Conservation (phyloP, 92 coral and sea anemone species). For the Actinostola sp. region DNA sequence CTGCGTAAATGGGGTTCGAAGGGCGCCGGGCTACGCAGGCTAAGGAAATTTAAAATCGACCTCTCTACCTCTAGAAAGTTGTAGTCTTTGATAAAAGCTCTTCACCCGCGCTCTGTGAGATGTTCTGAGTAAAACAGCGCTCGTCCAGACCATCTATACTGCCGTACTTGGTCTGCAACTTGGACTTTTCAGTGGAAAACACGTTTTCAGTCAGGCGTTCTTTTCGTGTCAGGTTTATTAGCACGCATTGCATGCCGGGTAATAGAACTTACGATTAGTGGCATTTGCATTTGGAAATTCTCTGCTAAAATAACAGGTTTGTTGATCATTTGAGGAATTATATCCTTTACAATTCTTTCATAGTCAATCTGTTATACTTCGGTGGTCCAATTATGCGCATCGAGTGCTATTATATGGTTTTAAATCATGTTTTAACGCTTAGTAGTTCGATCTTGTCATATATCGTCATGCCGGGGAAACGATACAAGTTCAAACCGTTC, state of each 20-base stretch:
- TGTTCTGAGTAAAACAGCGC: background rate
- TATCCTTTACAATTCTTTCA: background rate
- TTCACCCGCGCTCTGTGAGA: background rate
- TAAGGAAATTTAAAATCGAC: no score
- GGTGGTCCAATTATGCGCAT: no score
- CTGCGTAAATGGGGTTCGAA: no score
- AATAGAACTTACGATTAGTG: background rate
- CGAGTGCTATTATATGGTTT: no score
- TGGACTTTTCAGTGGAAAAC: background rate
- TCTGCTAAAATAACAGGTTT: background rate
- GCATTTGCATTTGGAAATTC: background rate
- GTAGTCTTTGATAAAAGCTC: background rate
- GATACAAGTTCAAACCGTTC: no score
- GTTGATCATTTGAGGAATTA: background rate
- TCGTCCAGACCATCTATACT: slow-evolving; percentile 10
- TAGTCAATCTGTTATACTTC: background rate
- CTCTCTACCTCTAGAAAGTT: slow-evolving; percentile 10
- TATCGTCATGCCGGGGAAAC: no score
- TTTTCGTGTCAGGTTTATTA: background rate
- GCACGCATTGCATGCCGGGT: slow-evolving; percentile 16
- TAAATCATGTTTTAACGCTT: no score
- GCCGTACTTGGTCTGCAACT: background rate
- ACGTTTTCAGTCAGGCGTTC: slow-evolving; percentile 39
- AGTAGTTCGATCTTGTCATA: no score
- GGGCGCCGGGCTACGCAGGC: no score